Percentiles rank a stretch among this genome's conserved stretches.
phyloP scores from a whole-genome alignment of 2,113 vertebrate species.

The Pseudorhombus dupliciocellatus region DNA sequence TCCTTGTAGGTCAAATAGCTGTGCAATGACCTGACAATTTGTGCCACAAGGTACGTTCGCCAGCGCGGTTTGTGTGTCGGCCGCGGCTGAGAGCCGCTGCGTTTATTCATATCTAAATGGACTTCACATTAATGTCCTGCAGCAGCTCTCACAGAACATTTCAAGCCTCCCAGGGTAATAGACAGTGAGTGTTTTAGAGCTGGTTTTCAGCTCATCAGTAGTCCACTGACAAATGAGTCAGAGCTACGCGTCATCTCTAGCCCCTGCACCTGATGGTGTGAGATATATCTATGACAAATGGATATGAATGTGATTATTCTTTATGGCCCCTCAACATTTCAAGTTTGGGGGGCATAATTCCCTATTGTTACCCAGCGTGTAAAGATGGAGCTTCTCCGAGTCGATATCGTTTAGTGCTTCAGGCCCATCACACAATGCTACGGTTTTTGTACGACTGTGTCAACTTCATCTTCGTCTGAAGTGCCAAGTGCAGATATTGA shows the following conservation, averaged over 20 bases:
- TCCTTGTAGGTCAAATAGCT: constrained; percentile 75
- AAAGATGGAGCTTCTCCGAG: constrained; percentile 48
- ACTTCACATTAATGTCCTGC: constrained; percentile 47
- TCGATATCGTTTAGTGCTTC: constrained; percentile 52
- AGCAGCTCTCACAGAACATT: constrained; percentile 51
- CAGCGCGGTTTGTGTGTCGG: constrained; percentile 44
- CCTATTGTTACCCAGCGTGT: constrained; percentile 11
- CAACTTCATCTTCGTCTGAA: constrained; percentile 68
- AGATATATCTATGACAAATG: constrained; percentile 53
- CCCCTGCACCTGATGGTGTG: constrained; percentile 46
- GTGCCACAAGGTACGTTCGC: constrained; percentile 63
- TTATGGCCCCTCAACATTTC: constrained; percentile 50
- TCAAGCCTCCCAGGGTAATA: constrained; percentile 49
- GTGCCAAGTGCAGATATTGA: constrained; percentile 68
- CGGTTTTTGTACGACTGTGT: constrained; percentile 41
- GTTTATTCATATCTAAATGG: constrained; percentile 61
- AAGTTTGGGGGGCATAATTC: constrained; percentile 45
- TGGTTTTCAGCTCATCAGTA: constrained; percentile 53
- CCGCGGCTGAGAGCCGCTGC: constrained; percentile 24
- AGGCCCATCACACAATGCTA: constrained; percentile 50
- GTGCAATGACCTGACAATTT: constrained; percentile 73
- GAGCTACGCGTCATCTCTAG: constrained; percentile 37
- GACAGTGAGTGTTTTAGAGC: constrained; percentile 34
- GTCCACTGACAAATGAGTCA: constrained; percentile 60
- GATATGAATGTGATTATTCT: constrained; percentile 45